Conservation (phyloP, 1,140 invertebrate genomes). For the Drosophila arawakana region DNA sequence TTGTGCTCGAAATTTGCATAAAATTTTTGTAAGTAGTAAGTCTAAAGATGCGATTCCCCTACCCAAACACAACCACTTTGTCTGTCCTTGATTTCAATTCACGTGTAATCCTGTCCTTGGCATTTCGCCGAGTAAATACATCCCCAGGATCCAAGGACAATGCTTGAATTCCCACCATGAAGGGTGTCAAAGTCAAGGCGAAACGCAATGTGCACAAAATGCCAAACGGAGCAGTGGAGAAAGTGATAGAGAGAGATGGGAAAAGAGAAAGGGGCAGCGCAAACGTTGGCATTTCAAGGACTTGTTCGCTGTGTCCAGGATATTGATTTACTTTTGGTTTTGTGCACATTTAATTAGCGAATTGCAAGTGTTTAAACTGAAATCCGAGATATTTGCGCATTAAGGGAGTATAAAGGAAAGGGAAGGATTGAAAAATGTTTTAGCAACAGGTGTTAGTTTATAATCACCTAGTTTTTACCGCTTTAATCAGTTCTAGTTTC, state of each 20-base stretch:
- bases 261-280: conserved; percentile 25
- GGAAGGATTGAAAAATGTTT: not conserved
- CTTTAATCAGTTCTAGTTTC: too few species aligned
- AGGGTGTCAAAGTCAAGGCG: conserved; percentile 79
- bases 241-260: not conserved
- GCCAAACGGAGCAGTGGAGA: conserved; percentile 18
- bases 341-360: conserved; percentile 73
- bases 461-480: too few species aligned
- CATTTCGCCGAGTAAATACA: conserved; percentile 58
- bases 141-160: conserved; percentile 64
- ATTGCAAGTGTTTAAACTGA: conserved; percentile 56
- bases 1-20: conserved; percentile 76
- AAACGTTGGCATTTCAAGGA: conserved; percentile 67
- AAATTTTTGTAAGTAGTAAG: conserved; percentile 69
- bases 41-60: conserved; percentile 40
- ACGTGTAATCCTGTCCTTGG: conserved; percentile 81
- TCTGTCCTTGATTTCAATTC: conserved; percentile 74
- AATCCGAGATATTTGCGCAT: conserved; percentile 35
- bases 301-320: conserved; percentile 54
- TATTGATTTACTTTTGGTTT: conserved; percentile 74
- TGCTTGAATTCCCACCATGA: conserved; percentile 23
- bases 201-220: conserved; percentile 44
- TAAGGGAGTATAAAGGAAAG: not conserved
- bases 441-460: too few species aligned
- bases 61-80: conserved; percentile 44